Evolutionary conservation across 2,888 invertebrate genomes (phyloP).

Genomic region (Tetheella fluctuosa): DNA sequence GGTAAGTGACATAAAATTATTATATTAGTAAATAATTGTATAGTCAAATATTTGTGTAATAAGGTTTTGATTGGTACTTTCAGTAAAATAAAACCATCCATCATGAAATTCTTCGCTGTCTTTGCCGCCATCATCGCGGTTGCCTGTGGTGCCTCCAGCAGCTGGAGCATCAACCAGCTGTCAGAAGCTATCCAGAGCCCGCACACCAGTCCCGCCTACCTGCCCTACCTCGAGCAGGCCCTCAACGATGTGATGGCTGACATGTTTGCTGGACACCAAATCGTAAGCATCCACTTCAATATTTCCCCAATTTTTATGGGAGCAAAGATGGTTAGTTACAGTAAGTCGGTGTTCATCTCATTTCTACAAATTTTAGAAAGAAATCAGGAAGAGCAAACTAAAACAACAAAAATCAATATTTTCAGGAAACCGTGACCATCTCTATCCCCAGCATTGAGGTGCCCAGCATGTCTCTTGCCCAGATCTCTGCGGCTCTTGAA

Average conservation of each 20-base stretch:
- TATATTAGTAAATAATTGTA: background rate
- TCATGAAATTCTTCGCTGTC: slow-evolving; percentile 67
- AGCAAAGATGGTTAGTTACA: too few relatives aligned
- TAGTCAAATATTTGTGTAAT: background rate
- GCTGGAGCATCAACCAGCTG: slow-evolving; percentile 53
- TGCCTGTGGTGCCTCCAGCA: slow-evolving; percentile 31
- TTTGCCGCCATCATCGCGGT: slow-evolving; percentile 55
- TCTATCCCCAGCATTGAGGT: slow-evolving; percentile 45
- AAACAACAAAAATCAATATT: slow-evolving; percentile 19
- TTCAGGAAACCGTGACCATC: slow-evolving; percentile 36
- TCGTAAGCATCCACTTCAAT: slow-evolving; percentile 36
- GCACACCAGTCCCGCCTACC: slow-evolving; percentile 41
- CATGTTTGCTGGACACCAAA: slow-evolving; percentile 42
- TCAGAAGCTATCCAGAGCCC: slow-evolving; percentile 54
- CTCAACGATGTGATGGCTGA: slow-evolving; percentile 52
- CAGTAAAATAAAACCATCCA: slow-evolving; percentile 28
- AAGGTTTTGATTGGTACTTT: slow-evolving; percentile 7
- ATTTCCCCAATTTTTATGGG: too few relatives aligned
- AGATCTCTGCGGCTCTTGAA: slow-evolving; percentile 52
- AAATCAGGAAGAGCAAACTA: too few relatives aligned
- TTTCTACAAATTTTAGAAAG: too few relatives aligned
- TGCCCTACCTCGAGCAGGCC: slow-evolving; percentile 52
- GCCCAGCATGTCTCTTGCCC: slow-evolving; percentile 50
- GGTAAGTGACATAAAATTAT: slow-evolving; percentile 26
- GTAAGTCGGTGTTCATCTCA: too few relatives aligned